Evolutionary conservation across 2,888 invertebrate species (phyloP).

Genomic region (Drosophila fungiperda): DNA sequence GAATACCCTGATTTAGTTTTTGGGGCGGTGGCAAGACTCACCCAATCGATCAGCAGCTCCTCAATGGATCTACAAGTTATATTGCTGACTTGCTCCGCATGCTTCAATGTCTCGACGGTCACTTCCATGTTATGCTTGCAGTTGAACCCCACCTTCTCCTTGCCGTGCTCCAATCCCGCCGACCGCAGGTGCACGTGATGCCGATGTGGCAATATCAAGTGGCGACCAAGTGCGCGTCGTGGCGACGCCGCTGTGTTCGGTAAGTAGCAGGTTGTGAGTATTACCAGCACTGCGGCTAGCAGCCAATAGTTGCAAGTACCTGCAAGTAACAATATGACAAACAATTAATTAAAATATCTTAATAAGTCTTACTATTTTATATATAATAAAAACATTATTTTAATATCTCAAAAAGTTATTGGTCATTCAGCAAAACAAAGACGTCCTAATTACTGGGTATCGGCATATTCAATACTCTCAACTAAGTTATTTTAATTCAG

Average conservation of each 20-base stretch:
- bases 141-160: not conserved
- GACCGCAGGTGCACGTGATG: conserved; percentile 75
- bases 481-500: not conserved
- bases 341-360: not conserved
- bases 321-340: conserved; percentile 12
- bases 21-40: not conserved
- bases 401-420: not conserved
- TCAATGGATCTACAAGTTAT: not conserved
- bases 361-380: not conserved
- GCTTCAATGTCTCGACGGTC: not conserved
- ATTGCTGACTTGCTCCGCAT: not conserved
- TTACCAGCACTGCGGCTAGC: conserved; percentile 31
- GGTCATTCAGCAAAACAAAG: no score
- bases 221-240: conserved; percentile 44
- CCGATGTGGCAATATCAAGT: conserved; percentile 53
- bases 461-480: not conserved
- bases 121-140: not conserved
- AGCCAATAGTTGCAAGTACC: conserved; percentile 26
- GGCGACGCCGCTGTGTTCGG: conserved; percentile 41
- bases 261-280: conserved; percentile 4
- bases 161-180: conserved; percentile 26
- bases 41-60: not conserved
- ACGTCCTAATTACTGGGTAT: not conserved
- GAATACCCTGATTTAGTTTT: not conserved
- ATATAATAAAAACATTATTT: not conserved